Evolutionary conservation across 1,140 invertebrate genomes (phyloP), one percentile per base, ranked within the genome.

Genomic region (Drosophila ironensis): DNA sequence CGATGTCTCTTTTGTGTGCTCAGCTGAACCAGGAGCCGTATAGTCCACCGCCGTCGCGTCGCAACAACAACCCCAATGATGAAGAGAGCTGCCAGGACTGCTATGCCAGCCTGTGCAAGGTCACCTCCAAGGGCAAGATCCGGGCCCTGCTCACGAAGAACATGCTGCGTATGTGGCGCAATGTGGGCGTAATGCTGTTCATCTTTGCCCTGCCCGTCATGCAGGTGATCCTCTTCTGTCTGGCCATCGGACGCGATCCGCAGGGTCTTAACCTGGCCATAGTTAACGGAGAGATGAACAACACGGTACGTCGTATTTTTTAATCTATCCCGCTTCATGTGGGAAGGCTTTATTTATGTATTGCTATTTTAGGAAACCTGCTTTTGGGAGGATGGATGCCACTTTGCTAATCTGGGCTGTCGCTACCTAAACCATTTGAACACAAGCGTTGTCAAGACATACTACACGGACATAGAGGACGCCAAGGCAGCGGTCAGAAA

Each of bases 201-300:
- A 97, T 98, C 80, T 97, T 98, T 81, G 94, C 95, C 6, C 91
- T 99, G 72, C 97, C 97, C 22, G 95, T 97, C 1, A 94, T 97
- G 91, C 97, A 99, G 92, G 97, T 97, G n/a, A 95, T 98, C 38
- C 92, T 98, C 2, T 99, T 99, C 92, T 99, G 97, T 90, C 89
- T 98, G 63, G 96, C 97, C 16, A 98, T 99, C 69, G 98, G 98
- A 52, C 93, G 96, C 19, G 96, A 98, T 87, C 98, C 98, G 0
- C 94, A 93, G 42, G 94, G 95, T 37, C 92, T 99, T 0, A 93
- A 93, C 66, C 73, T 99, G 84, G 97, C 96, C 20, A 93, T 99
- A 46, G 95, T 98, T 2, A 98, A 98, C 90, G 90, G 94, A 33
- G 97, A 98, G 91, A 92, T 95, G 61, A 91, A 92, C 45, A 92